These are phyloP conservation scores for Hylaeus volcanicus DNA, from an alignment of 1,140 invertebrate genomes.

Conservation along the genomic window DNA sequence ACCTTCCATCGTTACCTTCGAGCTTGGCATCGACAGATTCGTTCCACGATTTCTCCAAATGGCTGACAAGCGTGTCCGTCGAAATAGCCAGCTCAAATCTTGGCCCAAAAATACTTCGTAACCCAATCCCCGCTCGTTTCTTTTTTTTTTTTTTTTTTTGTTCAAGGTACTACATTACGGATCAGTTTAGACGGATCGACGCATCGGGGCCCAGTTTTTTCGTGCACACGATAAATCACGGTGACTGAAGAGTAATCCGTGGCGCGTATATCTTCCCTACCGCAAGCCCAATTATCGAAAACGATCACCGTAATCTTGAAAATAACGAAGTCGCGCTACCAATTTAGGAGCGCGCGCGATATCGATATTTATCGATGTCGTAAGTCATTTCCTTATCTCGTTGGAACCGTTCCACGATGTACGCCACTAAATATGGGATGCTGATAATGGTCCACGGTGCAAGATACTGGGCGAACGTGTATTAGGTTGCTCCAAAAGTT, in stretches of 20 bases:
- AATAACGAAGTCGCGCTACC: conserved; percentile 22
- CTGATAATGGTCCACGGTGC: conserved; percentile 57
- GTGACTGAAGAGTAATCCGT: background rate
- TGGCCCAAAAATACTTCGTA: background rate
- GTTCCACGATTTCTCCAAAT: background rate
- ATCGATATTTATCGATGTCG: conserved; percentile 61
- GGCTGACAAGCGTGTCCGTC: background rate
- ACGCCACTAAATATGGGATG: conserved; percentile 48
- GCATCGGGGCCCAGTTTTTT: conserved; percentile 1
- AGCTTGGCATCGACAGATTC: background rate
- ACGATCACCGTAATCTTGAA: conserved; percentile 47
- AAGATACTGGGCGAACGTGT: conserved; percentile 12
- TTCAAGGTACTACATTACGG: background rate
- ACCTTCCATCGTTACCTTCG: no score
- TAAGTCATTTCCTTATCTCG: conserved; percentile 65
- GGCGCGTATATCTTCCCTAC: background rate
- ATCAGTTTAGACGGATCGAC: no score
- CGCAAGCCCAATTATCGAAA: background rate
- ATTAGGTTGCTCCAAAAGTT: no score
- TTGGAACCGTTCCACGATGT: conserved; percentile 55
- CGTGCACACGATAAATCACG: background rate
- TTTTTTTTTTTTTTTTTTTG: background rate
- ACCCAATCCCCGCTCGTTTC: background rate
- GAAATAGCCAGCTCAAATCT: background rate
- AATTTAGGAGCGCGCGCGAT: conserved; percentile 26